Conservation (phyloP, 2,888 invertebrate species). For the Matsumyia berberina region DNA sequence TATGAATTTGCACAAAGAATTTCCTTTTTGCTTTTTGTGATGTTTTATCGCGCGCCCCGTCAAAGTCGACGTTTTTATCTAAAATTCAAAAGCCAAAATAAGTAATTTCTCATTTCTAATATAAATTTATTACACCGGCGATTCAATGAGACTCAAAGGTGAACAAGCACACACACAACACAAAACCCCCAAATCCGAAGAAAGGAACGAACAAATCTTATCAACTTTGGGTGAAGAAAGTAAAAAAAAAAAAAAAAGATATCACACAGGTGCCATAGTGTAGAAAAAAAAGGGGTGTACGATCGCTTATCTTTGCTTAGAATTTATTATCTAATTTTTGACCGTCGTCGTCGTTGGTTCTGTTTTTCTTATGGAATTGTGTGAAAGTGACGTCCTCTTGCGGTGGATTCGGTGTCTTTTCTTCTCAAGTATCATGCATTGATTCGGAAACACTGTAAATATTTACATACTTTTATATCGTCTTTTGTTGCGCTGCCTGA, state of each 20-base stretch:
- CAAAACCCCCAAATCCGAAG: background rate
- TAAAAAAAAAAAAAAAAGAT: constrained; percentile 25
- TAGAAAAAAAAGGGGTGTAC: constrained; percentile 6
- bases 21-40: background rate
- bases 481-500: constrained; percentile 13
- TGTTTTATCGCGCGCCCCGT: constrained; percentile 24
- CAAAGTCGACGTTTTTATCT: constrained; percentile 41
- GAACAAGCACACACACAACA: background rate
- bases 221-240: constrained; percentile 16
- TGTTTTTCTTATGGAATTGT: background rate
- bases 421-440: background rate
- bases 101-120: constrained; percentile 47
- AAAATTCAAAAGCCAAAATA: constrained; percentile 18
- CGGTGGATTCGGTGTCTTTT: background rate
- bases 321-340: constrained; percentile 38
- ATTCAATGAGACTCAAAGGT: constrained; percentile 28
- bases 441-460: background rate
- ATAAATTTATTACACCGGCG: constrained; percentile 42
- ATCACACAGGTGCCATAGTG: background rate
- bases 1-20: constrained; percentile 10
- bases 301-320: constrained; percentile 34
- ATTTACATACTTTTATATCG: constrained; percentile 25
- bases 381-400: constrained; percentile 27
- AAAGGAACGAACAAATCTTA: constrained; percentile 16
- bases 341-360: background rate